Conservation (phyloP, 1,140 invertebrate genomes). For the Melipona quadrifasciata region DNA sequence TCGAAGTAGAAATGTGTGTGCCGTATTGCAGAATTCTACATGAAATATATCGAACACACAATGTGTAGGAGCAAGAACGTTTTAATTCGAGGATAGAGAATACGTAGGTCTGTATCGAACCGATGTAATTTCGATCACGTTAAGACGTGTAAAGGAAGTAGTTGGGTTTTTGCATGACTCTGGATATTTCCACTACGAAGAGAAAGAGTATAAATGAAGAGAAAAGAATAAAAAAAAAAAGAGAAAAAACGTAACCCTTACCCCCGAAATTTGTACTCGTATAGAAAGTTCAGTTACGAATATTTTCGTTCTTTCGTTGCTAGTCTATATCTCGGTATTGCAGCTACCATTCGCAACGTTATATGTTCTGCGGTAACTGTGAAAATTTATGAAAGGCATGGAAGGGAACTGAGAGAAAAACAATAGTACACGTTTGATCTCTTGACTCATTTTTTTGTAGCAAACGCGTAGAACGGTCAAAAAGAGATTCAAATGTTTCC, state of each 20-base stretch:
- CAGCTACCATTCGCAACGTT: slow-evolving; percentile 26
- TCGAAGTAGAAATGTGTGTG: slow-evolving; percentile 59
- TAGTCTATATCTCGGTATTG: slow-evolving; percentile 3
- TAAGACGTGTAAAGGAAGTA: slow-evolving; percentile 31
- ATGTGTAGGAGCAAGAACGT: slow-evolving; percentile 43
- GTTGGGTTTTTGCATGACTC: slow-evolving; percentile 15
- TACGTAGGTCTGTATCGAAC: slow-evolving; percentile 47
- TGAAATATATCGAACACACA: slow-evolving; percentile 53
- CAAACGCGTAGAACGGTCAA: neutral
- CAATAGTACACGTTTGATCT: slow-evolving; percentile 14
- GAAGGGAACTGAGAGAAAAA: neutral
- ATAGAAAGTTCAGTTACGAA: slow-evolving; percentile 39
- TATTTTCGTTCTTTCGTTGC: slow-evolving; percentile 52
- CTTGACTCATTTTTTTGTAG: slow-evolving; percentile 1
- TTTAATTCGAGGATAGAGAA: slow-evolving; percentile 40
- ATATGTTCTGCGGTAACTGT: slow-evolving; percentile 41
- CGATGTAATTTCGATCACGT: slow-evolving; percentile 57
- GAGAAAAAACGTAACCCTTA: neutral
- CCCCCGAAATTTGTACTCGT: slow-evolving; percentile 53
- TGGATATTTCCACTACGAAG: slow-evolving; percentile 52
- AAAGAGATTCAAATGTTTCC: neutral
- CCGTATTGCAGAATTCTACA: slow-evolving; percentile 56
- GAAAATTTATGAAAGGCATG: slow-evolving; percentile 24
- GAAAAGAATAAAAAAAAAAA: neutral
- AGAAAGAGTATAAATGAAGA: neutral